Evolutionary conservation across 37 sponge, comb jelly and placozoan genomes (phyloP).

Genomic region (Axinella damicornis): DNA sequence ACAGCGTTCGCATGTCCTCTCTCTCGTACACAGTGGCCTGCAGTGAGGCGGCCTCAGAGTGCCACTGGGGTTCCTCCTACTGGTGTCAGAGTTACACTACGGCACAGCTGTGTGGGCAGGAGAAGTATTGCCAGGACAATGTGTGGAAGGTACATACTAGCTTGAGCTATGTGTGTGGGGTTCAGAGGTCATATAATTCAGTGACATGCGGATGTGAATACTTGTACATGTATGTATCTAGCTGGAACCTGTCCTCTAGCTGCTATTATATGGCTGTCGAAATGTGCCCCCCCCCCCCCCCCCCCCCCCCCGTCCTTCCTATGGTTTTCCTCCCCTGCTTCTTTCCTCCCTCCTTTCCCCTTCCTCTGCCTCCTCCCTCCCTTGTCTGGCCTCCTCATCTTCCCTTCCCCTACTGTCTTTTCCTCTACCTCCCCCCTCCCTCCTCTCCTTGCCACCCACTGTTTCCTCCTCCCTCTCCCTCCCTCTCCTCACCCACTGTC

Average conservation of each 20-base stretch:
- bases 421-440: background rate
- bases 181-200: background rate
- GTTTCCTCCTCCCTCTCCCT: too few relatives aligned
- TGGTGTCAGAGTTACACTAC: conserved; percentile 67
- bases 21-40: background rate
- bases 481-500: too few relatives aligned
- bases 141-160: conserved; percentile 54
- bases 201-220: background rate
- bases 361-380: background rate
- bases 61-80: conserved; percentile 79
- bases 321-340: too few relatives aligned
- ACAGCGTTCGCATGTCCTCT: background rate
- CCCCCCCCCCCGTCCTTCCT: too few relatives aligned
- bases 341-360: background rate
- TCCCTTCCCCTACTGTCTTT: background rate
- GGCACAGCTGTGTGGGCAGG: conserved; percentile 59
- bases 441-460: background rate
- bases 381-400: too few relatives aligned
- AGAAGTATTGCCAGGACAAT: conserved; percentile 57
- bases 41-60: conserved; percentile 2
- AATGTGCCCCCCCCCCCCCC: too few relatives aligned
- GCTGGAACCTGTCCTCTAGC: too few relatives aligned
- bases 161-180: background rate
- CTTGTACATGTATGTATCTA: conserved; percentile 5
- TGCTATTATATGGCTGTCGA: background rate